Evolutionary conservation across 2,888 invertebrate species (phyloP).

Genomic region (Philereme transversata): DNA sequence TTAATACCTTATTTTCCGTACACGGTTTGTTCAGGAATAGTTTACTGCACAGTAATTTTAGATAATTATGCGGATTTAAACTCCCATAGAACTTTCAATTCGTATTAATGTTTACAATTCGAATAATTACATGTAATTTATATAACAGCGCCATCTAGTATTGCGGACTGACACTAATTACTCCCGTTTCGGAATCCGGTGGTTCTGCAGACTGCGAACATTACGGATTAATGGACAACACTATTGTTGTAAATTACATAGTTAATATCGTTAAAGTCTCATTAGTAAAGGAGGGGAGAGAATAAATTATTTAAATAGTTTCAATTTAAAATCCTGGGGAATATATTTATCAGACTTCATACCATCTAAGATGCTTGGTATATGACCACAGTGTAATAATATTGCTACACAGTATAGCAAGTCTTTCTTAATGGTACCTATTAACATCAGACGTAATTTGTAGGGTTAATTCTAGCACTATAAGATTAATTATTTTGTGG

Average conservation of each 20-base stretch:
- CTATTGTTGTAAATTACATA: constrained; percentile 25
- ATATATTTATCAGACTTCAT: constrained; percentile 36
- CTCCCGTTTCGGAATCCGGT: constrained; percentile 10
- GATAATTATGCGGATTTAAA: constrained; percentile 11
- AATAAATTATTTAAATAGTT: constrained; percentile 35
- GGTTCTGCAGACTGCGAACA: constrained; percentile 12
- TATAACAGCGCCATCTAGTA: constrained; percentile 18
- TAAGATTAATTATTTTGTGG: too few species aligned
- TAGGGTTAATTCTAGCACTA: not conserved
- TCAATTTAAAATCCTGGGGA: constrained; percentile 37
- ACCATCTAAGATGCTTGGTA: constrained; percentile 26
- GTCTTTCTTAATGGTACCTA: constrained; percentile 27
- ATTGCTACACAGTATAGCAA: constrained; percentile 12
- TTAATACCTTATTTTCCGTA: constrained; percentile 38
- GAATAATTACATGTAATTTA: constrained; percentile 4
- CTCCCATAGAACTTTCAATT: not conserved
- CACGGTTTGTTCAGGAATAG: constrained; percentile 26
- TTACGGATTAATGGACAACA: constrained; percentile 30
- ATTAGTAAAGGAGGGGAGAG: constrained; percentile 27
- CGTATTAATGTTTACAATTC: not conserved
- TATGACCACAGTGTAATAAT: constrained; percentile 9
- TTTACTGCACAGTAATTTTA: constrained; percentile 20
- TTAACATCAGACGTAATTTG: constrained; percentile 32
- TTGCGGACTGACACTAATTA: constrained; percentile 20
- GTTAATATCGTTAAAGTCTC: constrained; percentile 29